These are phyloP conservation scores for Sinocyclocheilus grahami DNA, from an alignment of 2,113 vertebrate species.

Conservation along the genomic window DNA sequence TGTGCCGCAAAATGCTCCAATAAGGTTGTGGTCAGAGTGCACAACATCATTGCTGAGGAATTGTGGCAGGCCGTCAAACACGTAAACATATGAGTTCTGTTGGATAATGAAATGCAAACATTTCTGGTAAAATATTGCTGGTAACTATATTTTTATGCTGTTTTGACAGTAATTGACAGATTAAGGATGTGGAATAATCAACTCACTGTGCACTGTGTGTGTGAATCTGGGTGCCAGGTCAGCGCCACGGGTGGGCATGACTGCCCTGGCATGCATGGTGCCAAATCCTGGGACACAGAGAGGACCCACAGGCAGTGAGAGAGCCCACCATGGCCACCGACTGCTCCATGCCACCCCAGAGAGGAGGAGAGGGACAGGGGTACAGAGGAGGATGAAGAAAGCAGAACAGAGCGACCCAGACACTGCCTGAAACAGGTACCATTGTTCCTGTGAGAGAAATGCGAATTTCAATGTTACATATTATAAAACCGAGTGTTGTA, in stretches of 20 bases:
- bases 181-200: background rate
- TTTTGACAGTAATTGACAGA: background rate
- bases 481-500: background rate
- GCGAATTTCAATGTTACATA: background rate
- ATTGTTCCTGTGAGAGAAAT: conserved; percentile 74
- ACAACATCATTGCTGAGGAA: conserved; percentile 85
- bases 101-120: conserved; percentile 18
- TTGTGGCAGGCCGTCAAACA: conserved; percentile 88
- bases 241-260: conserved; percentile 81
- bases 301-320: conserved; percentile 91
- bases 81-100: conserved; percentile 86
- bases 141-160: background rate
- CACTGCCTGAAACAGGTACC: conserved; percentile 90
- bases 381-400: conserved; percentile 74
- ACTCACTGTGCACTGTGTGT: conserved; percentile 85
- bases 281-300: conserved; percentile 78
- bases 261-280: conserved; percentile 72
- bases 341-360: conserved; percentile 82
- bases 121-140: background rate
- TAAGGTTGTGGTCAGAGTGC: conserved; percentile 85
- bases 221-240: conserved; percentile 85
- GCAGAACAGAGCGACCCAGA: conserved; percentile 83
- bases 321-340: conserved; percentile 77
- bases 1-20: conserved; percentile 89
- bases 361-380: conserved; percentile 77